Evolutionary conservation across 2,888 invertebrate genomes (phyloP).

Genomic region (Linnaemya vulpina): DNA sequence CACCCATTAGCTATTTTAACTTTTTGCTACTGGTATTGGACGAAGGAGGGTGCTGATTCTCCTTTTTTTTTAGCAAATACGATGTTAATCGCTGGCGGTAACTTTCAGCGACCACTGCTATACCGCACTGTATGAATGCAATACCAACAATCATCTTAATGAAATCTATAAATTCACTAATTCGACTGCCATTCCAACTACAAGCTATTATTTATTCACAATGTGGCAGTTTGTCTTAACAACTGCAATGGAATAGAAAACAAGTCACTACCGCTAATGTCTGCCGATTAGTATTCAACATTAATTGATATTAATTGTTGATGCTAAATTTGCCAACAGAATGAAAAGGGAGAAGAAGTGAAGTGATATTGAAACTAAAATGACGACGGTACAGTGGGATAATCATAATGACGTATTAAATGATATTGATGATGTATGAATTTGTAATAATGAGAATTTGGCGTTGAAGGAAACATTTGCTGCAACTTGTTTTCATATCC

Average conservation of each 20-base stretch:
- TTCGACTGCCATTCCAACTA: background rate
- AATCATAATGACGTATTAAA: conserved; percentile 11
- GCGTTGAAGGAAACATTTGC: background rate
- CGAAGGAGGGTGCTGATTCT: too few species aligned
- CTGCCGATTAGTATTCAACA: conserved; percentile 61
- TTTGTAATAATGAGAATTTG: conserved; percentile 31
- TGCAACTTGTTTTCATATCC: background rate
- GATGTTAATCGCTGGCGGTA: too few species aligned
- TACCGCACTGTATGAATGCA: too few species aligned
- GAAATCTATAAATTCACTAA: background rate
- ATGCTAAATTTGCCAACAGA: conserved; percentile 10
- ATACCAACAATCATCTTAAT: too few species aligned
- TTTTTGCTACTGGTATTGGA: too few species aligned
- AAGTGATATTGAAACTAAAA: conserved; percentile 3
- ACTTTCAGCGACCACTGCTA: too few species aligned
- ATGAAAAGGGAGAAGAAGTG: background rate
- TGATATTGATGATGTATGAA: conserved; percentile 5
- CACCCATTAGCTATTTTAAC: too few species aligned
- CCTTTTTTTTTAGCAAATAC: too few species aligned
- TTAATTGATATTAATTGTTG: conserved; percentile 68
- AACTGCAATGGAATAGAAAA: conserved; percentile 12
- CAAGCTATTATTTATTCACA: background rate
- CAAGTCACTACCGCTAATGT: conserved; percentile 47
- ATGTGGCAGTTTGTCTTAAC: background rate
- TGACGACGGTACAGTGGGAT: conserved; percentile 25